Percentiles rank a stretch among this genome's conserved stretches.
These are phyloP conservation scores for Dioctria linearis DNA, from an alignment of 2,888 invertebrate species.

Conservation along the genomic window DNA sequence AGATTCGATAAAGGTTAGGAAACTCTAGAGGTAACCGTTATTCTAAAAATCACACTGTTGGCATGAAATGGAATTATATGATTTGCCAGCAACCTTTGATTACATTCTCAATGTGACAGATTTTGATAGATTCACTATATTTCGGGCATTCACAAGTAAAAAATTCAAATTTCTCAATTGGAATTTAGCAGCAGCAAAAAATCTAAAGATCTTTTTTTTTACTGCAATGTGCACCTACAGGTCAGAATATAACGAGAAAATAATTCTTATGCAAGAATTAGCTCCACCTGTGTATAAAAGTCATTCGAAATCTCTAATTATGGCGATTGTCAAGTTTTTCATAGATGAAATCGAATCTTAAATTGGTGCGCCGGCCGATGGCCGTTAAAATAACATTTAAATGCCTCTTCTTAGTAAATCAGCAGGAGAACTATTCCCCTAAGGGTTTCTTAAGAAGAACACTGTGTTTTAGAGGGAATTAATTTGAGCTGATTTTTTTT, in stretches of 20 bases:
- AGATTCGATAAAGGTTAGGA: conserved; percentile 51
- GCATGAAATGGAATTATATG: conserved; percentile 74
- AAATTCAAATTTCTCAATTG: not conserved
- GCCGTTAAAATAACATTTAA: not conserved
- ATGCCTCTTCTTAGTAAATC: not conserved
- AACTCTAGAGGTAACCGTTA: conserved; percentile 62
- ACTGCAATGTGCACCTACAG: no score
- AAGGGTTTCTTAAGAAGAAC: not conserved
- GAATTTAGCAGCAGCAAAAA: no score
- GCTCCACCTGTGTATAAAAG: conserved; percentile 75
- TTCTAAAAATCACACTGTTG: conserved; percentile 63
- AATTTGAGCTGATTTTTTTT: not conserved
- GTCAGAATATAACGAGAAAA: conserved; percentile 57
- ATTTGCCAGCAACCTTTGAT: conserved; percentile 74
- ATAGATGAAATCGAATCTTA: not conserved
- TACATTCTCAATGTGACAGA: conserved; percentile 69
- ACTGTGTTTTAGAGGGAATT: conserved; percentile 3
- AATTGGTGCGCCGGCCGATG: no score
- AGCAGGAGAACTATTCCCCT: not conserved
- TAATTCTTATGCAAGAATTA: conserved; percentile 73
- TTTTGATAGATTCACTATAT: conserved; percentile 71
- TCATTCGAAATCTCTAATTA: conserved; percentile 71
- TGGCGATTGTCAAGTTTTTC: conserved; percentile 55
- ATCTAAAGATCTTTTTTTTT: no score
- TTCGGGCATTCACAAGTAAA: conserved; percentile 73